Evolutionary conservation across 2,113 vertebrate species (phyloP).

Genomic region (Thunnus thynnus): DNA sequence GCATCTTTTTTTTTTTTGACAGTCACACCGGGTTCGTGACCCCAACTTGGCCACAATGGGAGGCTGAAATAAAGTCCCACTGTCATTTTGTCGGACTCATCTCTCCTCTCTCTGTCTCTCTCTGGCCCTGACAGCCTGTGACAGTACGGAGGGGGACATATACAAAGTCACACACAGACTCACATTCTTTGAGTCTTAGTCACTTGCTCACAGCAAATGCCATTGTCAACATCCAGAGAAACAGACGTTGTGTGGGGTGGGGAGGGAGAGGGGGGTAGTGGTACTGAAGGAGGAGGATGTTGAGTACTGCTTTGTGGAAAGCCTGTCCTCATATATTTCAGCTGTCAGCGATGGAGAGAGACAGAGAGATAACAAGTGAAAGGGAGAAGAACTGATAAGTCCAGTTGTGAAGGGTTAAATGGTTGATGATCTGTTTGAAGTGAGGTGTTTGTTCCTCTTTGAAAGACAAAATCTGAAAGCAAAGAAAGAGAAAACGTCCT

Average conservation of each 20-base stretch:
- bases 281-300: slow-evolving; percentile 36
- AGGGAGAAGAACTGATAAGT: not conserved
- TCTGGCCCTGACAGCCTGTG: slow-evolving; percentile 71
- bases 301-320: slow-evolving; percentile 57
- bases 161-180: slow-evolving; percentile 60
- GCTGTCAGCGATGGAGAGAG: slow-evolving; percentile 41
- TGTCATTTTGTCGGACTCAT: slow-evolving; percentile 66
- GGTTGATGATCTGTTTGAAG: not conserved
- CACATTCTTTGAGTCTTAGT: slow-evolving; percentile 76
- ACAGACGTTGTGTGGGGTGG: slow-evolving; percentile 13
- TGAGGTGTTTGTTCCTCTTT: not conserved
- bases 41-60: slow-evolving; percentile 46
- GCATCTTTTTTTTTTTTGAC: not conserved
- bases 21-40: slow-evolving; percentile 58
- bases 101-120: slow-evolving; percentile 51
- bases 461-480: no score
- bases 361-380: slow-evolving; percentile 22
- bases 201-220: slow-evolving; percentile 72
- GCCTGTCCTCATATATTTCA: slow-evolving; percentile 50
- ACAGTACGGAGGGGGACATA: slow-evolving; percentile 64
- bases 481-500: not conserved
- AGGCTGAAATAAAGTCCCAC: slow-evolving; percentile 44
- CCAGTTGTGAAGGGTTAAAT: not conserved
- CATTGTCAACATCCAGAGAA: slow-evolving; percentile 72
- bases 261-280: not conserved